A percentile compares a stretch with the other conserved stretches of the same genome.
These are phyloP conservation scores for rat (Rattus norvegicus) DNA, from an alignment of 2,113 vertebrate genomes.

Conservation along the genomic window GRCr8 NC_086024.1:49045001-49045500, in stretches of 20 bases:
- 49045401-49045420: not conserved
- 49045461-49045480: not conserved
- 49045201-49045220: too few species aligned
- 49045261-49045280: not conserved
- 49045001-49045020: not conserved
- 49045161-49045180: not conserved
- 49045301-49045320: not conserved
- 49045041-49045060: not conserved
- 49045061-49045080: accelerated
- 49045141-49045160: not conserved
- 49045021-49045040: not conserved
- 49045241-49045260: not conserved
- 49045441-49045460: not conserved
- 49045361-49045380: not conserved
- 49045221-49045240: not conserved
- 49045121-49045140: not conserved
- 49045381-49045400: too few species aligned
- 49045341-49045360: not conserved
- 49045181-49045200: not conserved
- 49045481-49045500: not conserved
- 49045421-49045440: not conserved
- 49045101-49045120: not conserved
- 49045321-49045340: not conserved
- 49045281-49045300: not conserved
- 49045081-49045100: not conserved